phyloP scores from a whole-genome alignment of 2,888 invertebrate genomes.

The Sinodicranocentrus sp. region DNA sequence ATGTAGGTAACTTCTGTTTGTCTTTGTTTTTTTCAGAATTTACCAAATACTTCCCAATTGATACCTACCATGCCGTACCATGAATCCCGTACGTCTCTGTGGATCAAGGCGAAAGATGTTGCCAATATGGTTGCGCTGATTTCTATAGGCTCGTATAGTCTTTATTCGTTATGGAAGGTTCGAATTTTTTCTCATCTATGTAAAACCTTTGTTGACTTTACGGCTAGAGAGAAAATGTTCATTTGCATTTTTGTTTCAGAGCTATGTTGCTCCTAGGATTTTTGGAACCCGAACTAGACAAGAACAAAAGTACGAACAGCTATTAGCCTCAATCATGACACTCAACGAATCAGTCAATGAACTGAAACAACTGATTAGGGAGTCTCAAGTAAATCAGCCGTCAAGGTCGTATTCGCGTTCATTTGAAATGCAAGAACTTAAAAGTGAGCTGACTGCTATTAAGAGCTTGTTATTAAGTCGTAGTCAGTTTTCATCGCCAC shows the following conservation, averaged over 20 bases:
- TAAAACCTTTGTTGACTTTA: no score
- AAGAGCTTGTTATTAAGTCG: slow-evolving; percentile 85
- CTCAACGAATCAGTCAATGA: slow-evolving; percentile 74
- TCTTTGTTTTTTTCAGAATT: slow-evolving; percentile 22
- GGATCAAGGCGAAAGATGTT: slow-evolving; percentile 81
- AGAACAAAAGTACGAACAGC: slow-evolving; percentile 73
- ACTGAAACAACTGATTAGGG: slow-evolving; percentile 72
- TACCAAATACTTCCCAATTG: slow-evolving; percentile 23
- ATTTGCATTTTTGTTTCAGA: slow-evolving; percentile 79
- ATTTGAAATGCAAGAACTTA: slow-evolving; percentile 82
- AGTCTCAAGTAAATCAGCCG: slow-evolving; percentile 55
- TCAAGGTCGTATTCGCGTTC: slow-evolving; percentile 40
- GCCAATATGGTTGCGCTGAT: slow-evolving; percentile 87
- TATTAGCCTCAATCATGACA: slow-evolving; percentile 71
- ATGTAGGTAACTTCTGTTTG: neutral
- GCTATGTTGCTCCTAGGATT: slow-evolving; percentile 83
- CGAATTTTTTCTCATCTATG: no score
- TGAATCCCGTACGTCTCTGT: slow-evolving; percentile 74
- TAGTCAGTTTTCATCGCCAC: slow-evolving; percentile 74
- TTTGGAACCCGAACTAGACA: slow-evolving; percentile 81
- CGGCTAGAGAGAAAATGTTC: neutral
- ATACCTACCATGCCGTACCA: slow-evolving; percentile 56
- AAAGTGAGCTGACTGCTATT: slow-evolving; percentile 85
- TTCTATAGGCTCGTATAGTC: slow-evolving; percentile 87
- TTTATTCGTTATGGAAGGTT: slow-evolving; percentile 91